A percentile compares a stretch with the other conserved stretches of the same genome.
Evolutionary conservation across 1,140 invertebrate genomes (phyloP).

Genomic region (Reticulitermes speratus): DNA sequence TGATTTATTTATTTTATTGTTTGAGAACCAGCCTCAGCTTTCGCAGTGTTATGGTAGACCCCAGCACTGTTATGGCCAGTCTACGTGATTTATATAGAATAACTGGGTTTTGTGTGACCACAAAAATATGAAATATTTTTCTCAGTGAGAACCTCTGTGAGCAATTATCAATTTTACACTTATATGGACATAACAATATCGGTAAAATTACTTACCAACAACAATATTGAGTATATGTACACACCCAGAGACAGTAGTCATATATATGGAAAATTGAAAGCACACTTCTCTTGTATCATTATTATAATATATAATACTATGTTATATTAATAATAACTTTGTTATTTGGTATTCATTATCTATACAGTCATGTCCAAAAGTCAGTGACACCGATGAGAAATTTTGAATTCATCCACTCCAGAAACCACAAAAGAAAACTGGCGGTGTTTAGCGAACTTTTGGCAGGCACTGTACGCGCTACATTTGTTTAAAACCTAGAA

Average conservation of each 20-base stretch:
- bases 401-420: neutral
- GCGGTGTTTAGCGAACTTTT: neutral
- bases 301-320: slow-evolving; percentile 20
- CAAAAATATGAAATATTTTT: neutral
- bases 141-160: neutral
- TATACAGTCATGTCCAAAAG: neutral
- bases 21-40: too few species aligned
- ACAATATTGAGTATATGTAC: slow-evolving; percentile 2
- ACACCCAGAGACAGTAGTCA: neutral
- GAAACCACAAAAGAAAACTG: neutral
- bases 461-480: neutral
- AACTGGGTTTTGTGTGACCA: too few species aligned
- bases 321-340: slow-evolving; percentile 1
- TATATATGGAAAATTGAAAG: slow-evolving; percentile 15
- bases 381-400: neutral
- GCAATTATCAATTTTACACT: neutral
- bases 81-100: too few species aligned
- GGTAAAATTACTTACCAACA: neutral
- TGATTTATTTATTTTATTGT: too few species aligned
- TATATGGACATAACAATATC: slow-evolving; percentile 6
- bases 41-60: too few species aligned
- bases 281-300: neutral
- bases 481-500: neutral
- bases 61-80: too few species aligned
- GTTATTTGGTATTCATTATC: slow-evolving; percentile 1